Percentiles rank a stretch among this genome's conserved stretches.
phyloP scores from a whole-genome alignment of 2,113 vertebrate genomes.

The Peromyscus californicus region DNA sequence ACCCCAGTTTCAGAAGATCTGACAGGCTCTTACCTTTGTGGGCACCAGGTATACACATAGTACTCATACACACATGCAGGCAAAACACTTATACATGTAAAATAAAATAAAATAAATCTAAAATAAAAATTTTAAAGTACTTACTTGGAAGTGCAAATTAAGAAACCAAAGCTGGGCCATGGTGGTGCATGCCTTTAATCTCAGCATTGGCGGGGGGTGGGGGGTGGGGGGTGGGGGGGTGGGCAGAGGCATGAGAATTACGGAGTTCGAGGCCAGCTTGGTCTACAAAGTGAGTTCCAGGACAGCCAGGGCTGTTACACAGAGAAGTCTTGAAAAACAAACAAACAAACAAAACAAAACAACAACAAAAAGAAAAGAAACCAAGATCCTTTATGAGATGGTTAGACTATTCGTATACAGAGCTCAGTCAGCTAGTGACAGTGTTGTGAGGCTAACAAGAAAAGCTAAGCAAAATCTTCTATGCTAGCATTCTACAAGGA shows the following conservation, averaged over 20 bases:
- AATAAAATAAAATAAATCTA: not conserved
- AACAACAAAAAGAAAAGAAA: not conserved
- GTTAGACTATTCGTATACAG: constrained; percentile 47
- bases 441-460: not conserved
- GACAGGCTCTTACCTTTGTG: not conserved
- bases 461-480: constrained; percentile 66
- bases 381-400: not conserved
- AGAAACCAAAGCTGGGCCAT: constrained; percentile 4
- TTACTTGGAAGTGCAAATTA: constrained; percentile 48
- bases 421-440: constrained; percentile 13
- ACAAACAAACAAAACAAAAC: not conserved
- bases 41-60: not conserved
- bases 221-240: too few species aligned
- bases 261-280: not conserved
- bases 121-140: not conserved
- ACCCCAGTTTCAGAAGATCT: not conserved
- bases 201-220: too few species aligned
- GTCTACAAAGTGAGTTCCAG: not conserved
- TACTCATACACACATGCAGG: not conserved
- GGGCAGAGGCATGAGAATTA: not conserved
- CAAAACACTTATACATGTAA: not conserved
- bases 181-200: not conserved
- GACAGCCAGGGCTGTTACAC: not conserved
- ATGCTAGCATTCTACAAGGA: constrained; percentile 1
- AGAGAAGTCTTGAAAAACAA: not conserved